These are phyloP conservation scores for Meleagris gallopavo DNA, from an alignment of 2,113 vertebrate genomes.

Conservation along the genomic window DNA sequence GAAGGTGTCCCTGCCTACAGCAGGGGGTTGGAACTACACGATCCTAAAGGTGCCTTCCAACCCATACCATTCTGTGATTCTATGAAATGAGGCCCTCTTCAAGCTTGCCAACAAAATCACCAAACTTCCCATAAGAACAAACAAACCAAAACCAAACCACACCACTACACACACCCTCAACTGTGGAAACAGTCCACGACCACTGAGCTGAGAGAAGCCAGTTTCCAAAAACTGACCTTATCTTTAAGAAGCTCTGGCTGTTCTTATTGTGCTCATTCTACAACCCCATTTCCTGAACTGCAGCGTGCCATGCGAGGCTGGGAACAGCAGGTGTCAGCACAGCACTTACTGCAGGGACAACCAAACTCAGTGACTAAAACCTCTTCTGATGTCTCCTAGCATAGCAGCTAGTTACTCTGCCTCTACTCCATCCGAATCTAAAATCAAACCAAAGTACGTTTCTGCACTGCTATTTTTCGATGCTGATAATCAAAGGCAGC, in stretches of 20 bases:
- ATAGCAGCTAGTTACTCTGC: background rate
- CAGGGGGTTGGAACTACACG: too few relatives aligned
- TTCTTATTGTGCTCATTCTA: background rate
- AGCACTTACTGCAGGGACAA: background rate
- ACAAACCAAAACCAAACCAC: background rate
- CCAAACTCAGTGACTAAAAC: background rate
- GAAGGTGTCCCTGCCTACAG: too few relatives aligned
- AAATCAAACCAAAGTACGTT: background rate
- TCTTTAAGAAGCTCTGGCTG: background rate
- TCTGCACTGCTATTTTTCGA: background rate
- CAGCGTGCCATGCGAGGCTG: conserved; percentile 1
- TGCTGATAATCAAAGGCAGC: background rate
- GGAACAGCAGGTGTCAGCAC: conserved; percentile 56
- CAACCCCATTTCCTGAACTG: background rate
- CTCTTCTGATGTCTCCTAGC: background rate
- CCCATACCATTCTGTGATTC: too few relatives aligned
- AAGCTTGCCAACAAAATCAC: background rate
- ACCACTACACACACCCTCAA: background rate
- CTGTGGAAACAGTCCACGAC: background rate
- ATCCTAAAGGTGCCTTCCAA: too few relatives aligned
- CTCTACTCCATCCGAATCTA: background rate
- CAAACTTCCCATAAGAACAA: background rate
- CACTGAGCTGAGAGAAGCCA: background rate
- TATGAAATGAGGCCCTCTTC: background rate
- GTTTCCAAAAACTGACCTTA: background rate